Conservation (phyloP, 2,113 vertebrate genomes). For the Bungarus multicinctus region DNA sequence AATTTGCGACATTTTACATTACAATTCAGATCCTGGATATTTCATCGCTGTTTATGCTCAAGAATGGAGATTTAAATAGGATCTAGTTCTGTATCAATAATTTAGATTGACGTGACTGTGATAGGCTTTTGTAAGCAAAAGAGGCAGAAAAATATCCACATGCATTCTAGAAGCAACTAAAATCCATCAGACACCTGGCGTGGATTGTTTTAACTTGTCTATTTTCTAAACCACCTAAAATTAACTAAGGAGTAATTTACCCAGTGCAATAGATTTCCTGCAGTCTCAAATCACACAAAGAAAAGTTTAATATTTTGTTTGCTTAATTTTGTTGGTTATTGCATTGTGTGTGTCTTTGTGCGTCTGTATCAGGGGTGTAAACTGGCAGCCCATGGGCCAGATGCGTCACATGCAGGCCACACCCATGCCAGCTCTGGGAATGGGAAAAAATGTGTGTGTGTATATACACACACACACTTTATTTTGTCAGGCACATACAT, state of each 20-base stretch:
- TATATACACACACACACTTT: background rate
- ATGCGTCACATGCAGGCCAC: too few relatives aligned
- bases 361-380: too few relatives aligned
- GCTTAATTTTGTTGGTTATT: background rate
- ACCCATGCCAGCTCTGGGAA: too few relatives aligned
- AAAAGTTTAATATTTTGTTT: background rate
- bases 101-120: background rate
- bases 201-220: background rate
- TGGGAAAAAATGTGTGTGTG: background rate
- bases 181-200: background rate
- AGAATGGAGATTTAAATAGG: background rate
- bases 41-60: background rate
- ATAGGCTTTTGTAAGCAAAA: background rate
- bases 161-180: background rate
- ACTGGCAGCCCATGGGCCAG: fast-evolving
- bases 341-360: background rate
- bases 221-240: background rate
- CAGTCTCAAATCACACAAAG: background rate
- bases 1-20: background rate
- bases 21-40: background rate
- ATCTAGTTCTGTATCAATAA: background rate
- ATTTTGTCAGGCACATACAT: background rate
- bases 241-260: background rate
- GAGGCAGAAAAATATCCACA: background rate
- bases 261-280: background rate